Evolutionary conservation across 2,797 vertebrate species (phyloP).

Genomic region (Scolopax rusticola): DNA sequence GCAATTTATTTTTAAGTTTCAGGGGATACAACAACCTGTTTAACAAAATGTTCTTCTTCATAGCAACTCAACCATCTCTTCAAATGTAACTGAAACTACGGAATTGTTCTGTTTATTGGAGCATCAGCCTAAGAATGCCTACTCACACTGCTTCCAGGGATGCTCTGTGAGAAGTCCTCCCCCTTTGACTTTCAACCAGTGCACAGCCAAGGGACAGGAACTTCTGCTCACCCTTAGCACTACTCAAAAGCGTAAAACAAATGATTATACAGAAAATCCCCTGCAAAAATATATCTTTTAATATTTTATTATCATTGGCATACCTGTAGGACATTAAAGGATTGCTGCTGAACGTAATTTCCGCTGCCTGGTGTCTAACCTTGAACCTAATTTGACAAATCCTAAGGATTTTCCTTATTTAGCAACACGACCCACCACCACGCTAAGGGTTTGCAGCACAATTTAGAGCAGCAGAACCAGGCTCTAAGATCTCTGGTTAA

Average conservation of each 20-base stretch:
- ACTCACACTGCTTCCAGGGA: not conserved
- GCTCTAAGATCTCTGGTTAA: conserved; percentile 17
- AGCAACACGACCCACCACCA: conserved; percentile 17
- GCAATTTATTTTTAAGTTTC: not conserved
- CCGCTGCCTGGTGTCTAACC: conserved; percentile 13
- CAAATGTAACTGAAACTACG: conserved; percentile 13
- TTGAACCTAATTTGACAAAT: conserved; percentile 55
- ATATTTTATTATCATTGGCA: not conserved
- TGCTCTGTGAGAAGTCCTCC: not conserved
- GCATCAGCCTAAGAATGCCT: not conserved
- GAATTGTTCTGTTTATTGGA: not conserved
- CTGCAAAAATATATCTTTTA: not conserved
- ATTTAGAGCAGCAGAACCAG: conserved; percentile 30
- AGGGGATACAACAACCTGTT: not conserved
- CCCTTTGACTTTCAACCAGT: not conserved
- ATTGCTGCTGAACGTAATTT: not conserved
- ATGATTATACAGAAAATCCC: not conserved
- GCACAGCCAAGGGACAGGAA: not conserved
- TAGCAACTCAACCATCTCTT: not conserved
- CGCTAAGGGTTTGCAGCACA: not conserved
- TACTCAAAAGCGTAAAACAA: not conserved
- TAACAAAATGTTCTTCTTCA: not conserved
- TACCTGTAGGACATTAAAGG: not conserved
- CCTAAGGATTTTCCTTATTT: conserved; percentile 68
- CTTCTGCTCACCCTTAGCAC: not conserved